phyloP scores from a whole-genome alignment of 2,888 invertebrate species.

The Calephelis perditalis region DNA sequence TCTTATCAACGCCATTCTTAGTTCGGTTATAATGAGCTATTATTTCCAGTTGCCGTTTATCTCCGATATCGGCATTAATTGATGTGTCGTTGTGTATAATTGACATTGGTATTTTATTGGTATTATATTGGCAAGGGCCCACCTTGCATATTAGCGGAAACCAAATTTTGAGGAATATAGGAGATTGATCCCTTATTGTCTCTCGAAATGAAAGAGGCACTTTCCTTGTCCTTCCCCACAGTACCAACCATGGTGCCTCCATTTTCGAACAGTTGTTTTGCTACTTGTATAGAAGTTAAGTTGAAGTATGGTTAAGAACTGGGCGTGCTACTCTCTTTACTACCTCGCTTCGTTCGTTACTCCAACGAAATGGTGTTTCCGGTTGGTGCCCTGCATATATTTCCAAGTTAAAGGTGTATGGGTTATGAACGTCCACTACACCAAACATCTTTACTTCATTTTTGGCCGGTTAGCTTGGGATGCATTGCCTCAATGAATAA shows the following conservation, averaged over 20 bases:
- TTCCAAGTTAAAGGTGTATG: conserved; percentile 14
- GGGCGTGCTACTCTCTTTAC: conserved; percentile 8
- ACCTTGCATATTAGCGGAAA: no score
- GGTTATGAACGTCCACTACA: conserved; percentile 13
- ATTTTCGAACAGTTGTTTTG: conserved; percentile 12
- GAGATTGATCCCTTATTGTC: not conserved
- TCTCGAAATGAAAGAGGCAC: not conserved
- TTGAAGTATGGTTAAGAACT: conserved; percentile 11
- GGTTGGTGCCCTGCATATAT: conserved; percentile 16
- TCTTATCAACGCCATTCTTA: no score
- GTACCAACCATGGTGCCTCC: conserved; percentile 4
- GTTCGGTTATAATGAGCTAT: no score
- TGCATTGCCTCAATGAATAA: conserved; percentile 4
- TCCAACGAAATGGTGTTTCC: conserved; percentile 12
- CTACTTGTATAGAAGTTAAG: conserved; percentile 7
- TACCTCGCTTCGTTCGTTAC: conserved; percentile 11
- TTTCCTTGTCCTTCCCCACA: not conserved
- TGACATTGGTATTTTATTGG: no score
- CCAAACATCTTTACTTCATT: conserved; percentile 13
- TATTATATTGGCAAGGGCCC: no score
- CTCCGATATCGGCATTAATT: no score
- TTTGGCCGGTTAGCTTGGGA: conserved; percentile 8
- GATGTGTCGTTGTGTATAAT: no score
- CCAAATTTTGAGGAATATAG: not conserved
- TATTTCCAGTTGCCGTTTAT: no score